phyloP scores from a whole-genome alignment of 2,888 invertebrate genomes.

The Netelia fuscicornis region DNA sequence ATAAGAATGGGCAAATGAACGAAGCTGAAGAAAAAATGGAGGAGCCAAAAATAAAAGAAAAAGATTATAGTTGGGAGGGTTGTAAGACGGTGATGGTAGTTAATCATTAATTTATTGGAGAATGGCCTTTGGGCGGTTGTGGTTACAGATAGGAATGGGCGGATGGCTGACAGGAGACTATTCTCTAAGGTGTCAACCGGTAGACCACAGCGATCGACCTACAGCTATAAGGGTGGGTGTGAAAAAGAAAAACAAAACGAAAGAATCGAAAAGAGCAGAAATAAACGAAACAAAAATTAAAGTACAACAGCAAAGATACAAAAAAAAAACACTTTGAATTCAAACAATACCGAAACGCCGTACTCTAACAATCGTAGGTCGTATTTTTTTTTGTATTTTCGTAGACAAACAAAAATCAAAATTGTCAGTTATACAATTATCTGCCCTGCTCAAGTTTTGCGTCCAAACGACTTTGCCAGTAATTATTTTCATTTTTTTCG shows the following conservation, averaged over 20 bases:
- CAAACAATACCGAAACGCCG: constrained; percentile 30
- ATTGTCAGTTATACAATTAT: neutral
- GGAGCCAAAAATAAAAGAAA: constrained; percentile 8
- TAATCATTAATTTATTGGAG: constrained; percentile 76
- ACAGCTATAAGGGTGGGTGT: constrained; percentile 95
- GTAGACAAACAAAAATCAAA: constrained; percentile 10
- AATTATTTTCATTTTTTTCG: neutral
- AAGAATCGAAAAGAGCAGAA: constrained; percentile 1
- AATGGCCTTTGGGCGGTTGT: constrained; percentile 83
- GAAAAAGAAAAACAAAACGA: constrained; percentile 35
- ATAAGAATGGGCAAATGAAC: neutral
- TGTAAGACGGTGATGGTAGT: constrained; percentile 72
- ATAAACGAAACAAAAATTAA: neutral
- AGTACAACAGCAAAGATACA: constrained; percentile 9
- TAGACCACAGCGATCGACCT: constrained; percentile 97
- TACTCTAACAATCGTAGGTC: constrained; percentile 5
- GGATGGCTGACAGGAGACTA: constrained; percentile 98
- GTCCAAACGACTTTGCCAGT: constrained; percentile 33
- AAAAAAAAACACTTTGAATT: constrained; percentile 28
- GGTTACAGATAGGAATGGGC: constrained; percentile 93
- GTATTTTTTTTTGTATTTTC: constrained; percentile 1
- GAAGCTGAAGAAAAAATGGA: constrained; percentile 1
- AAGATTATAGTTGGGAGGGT: neutral
- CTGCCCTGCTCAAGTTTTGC: constrained; percentile 34
- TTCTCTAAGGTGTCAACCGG: constrained; percentile 98